phyloP scores from a whole-genome alignment of 2,888 invertebrate species.

The Dendrolimus houi region DNA sequence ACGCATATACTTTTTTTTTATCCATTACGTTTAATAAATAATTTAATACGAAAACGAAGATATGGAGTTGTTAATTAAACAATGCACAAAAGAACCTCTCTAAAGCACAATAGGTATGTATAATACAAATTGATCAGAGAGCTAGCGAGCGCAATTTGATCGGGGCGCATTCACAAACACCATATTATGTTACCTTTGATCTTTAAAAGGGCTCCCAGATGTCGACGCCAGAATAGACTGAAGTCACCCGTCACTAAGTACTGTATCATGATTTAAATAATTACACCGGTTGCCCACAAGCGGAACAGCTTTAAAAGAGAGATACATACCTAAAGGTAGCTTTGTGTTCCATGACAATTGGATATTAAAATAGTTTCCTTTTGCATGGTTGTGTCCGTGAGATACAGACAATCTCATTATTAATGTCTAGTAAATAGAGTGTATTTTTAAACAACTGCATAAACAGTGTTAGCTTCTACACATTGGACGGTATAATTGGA shows the following conservation, averaged over 20 bases:
- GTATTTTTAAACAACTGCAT: neutral
- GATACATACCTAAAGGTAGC: neutral
- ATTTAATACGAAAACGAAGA: too few relatives aligned
- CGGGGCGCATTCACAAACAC: slow-evolving; percentile 16
- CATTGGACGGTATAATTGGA: too few relatives aligned
- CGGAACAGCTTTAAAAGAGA: neutral
- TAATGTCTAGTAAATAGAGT: neutral
- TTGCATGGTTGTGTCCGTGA: neutral
- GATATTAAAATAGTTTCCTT: neutral
- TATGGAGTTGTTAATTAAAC: neutral
- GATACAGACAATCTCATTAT: neutral
- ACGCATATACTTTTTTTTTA: too few relatives aligned
- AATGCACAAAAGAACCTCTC: neutral
- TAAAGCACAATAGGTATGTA: neutral
- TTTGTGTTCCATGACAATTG: neutral
- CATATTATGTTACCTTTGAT: slow-evolving; percentile 28
- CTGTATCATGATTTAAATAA: slow-evolving; percentile 13
- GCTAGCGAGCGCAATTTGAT: slow-evolving; percentile 13
- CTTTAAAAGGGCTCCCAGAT: slow-evolving; percentile 22
- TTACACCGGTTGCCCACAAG: slow-evolving; percentile 4
- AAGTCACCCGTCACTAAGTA: slow-evolving; percentile 17
- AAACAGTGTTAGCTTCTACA: too few relatives aligned
- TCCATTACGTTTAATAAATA: too few relatives aligned
- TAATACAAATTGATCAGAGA: slow-evolving; percentile 4
- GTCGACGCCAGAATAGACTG: slow-evolving; percentile 14